These are phyloP conservation scores for Hycleus phaleratus DNA, from an alignment of 1,140 invertebrate species.

Conservation along the genomic window DNA sequence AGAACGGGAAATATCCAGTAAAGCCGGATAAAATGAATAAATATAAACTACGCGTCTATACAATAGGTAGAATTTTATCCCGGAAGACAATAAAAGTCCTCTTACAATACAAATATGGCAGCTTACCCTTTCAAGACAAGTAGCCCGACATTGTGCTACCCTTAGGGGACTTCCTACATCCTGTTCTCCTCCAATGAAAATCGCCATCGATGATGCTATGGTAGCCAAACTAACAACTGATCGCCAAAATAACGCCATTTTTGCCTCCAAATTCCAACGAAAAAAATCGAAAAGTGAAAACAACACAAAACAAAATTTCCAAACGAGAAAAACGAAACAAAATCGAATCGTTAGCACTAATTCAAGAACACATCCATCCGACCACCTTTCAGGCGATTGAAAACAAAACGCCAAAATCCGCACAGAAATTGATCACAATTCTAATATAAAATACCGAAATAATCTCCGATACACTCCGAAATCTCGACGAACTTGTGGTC, in stretches of 20 bases:
- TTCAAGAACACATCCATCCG: constrained; percentile 3
- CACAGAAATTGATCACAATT: too few relatives aligned
- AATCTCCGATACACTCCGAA: too few relatives aligned
- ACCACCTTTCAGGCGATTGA: too few relatives aligned
- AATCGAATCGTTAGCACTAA: background rate
- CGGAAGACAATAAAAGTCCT: constrained; percentile 11
- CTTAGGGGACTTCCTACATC: constrained; percentile 58
- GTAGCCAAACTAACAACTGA: constrained; percentile 27
- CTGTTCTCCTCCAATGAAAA: constrained; percentile 43
- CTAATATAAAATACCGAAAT: too few relatives aligned
- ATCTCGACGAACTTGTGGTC: too few relatives aligned
- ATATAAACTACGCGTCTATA: background rate
- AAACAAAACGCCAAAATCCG: too few relatives aligned
- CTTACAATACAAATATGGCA: constrained; percentile 12
- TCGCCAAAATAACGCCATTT: constrained; percentile 29
- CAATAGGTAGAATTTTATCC: background rate
- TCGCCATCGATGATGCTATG: constrained; percentile 28
- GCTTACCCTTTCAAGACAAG: constrained; percentile 59
- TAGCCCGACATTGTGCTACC: constrained; percentile 58
- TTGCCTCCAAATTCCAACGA: background rate
- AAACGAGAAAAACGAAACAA: background rate
- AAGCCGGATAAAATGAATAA: too few relatives aligned
- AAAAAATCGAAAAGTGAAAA: constrained; percentile 2
- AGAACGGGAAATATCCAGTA: too few relatives aligned
- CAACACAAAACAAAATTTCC: constrained; percentile 8